Evolutionary conservation across 2,797 vertebrate genomes (phyloP).

Genomic region (Chloroceryle amazona): DNA sequence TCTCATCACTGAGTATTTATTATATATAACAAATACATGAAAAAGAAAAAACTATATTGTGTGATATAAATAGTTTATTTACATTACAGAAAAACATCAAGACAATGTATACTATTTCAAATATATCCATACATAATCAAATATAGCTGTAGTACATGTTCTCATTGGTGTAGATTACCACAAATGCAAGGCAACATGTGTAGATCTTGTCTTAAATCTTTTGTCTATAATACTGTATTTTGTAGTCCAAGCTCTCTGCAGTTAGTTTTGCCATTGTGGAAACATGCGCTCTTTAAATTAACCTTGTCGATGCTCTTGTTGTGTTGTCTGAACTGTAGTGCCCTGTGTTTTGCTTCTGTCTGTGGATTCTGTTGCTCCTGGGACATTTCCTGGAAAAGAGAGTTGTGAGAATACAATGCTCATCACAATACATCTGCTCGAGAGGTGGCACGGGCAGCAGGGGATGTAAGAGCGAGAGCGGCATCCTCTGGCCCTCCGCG

Average conservation of each 20-base stretch:
- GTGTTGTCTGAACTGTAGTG: conserved; percentile 99
- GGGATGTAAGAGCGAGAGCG: fast-evolving
- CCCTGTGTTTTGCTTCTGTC: conserved; percentile 98
- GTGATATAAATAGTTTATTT: conserved; percentile 99
- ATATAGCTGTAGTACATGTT: conserved; percentile 97
- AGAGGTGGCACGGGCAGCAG: neutral
- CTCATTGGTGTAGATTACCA: conserved; percentile 98
- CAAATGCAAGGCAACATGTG: conserved; percentile 99
- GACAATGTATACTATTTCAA: conserved; percentile 99
- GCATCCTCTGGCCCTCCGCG: neutral
- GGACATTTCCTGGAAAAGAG: conserved; percentile 94
- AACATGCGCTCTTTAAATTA: conserved; percentile 94
- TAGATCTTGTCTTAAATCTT: conserved; percentile 87
- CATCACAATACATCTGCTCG: neutral
- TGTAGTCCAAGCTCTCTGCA: conserved; percentile 82
- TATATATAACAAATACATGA: conserved; percentile 91
- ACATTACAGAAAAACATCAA: conserved; percentile 99
- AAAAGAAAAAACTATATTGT: conserved; percentile 91
- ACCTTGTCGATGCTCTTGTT: conserved; percentile 96
- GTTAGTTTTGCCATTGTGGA: conserved; percentile 83
- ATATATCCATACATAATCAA: conserved; percentile 99
- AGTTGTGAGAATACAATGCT: neutral
- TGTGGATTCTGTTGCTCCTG: conserved; percentile 97
- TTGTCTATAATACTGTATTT: conserved; percentile 85
- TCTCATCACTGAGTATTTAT: conserved; percentile 89